A percentile compares a stretch with the other conserved stretches of the same genome.
Evolutionary conservation across 1,140 invertebrate genomes (phyloP).

Genomic region (Lepidurus apus): DNA sequence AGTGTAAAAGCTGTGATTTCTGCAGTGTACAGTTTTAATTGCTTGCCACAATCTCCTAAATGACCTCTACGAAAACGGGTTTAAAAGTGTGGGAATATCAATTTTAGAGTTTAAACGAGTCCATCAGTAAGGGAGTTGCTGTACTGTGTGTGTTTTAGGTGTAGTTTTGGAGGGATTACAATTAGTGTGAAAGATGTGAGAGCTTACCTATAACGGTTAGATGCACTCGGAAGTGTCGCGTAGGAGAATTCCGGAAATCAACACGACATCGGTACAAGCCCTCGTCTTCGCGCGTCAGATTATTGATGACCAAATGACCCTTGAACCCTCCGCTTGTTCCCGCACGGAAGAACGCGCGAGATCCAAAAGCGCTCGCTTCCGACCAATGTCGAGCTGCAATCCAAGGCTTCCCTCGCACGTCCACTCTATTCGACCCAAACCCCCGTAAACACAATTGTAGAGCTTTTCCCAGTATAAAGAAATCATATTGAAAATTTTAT

Average conservation of each 20-base stretch:
- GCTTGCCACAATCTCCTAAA: too few relatives aligned
- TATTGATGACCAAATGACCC: conserved; percentile 29
- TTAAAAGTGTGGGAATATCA: too few relatives aligned
- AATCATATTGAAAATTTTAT: too few relatives aligned
- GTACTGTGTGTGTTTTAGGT: not conserved
- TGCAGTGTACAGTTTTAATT: too few relatives aligned
- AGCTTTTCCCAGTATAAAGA: too few relatives aligned
- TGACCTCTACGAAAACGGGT: too few relatives aligned
- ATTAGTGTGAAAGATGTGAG: not conserved
- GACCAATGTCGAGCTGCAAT: conserved; percentile 72
- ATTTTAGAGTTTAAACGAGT: too few relatives aligned
- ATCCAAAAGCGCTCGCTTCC: conserved; percentile 65
- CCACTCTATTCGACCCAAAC: conserved; percentile 55
- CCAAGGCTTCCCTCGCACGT: conserved; percentile 68
- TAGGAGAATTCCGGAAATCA: conserved; percentile 44
- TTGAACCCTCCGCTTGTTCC: conserved; percentile 24
- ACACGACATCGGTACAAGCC: conserved; percentile 44
- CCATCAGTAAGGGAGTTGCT: too few relatives aligned
- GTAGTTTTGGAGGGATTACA: not conserved
- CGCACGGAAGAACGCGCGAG: conserved; percentile 62
- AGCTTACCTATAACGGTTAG: conserved; percentile 43
- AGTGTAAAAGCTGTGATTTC: too few relatives aligned
- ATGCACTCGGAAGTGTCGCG: conserved; percentile 42
- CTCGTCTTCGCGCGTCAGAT: conserved; percentile 39
- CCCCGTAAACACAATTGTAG: too few relatives aligned